A percentile compares a stretch with the other conserved stretches of the same genome.
Evolutionary conservation across 2,888 invertebrate genomes (phyloP).

Genomic region (Perithous albicinctus): DNA sequence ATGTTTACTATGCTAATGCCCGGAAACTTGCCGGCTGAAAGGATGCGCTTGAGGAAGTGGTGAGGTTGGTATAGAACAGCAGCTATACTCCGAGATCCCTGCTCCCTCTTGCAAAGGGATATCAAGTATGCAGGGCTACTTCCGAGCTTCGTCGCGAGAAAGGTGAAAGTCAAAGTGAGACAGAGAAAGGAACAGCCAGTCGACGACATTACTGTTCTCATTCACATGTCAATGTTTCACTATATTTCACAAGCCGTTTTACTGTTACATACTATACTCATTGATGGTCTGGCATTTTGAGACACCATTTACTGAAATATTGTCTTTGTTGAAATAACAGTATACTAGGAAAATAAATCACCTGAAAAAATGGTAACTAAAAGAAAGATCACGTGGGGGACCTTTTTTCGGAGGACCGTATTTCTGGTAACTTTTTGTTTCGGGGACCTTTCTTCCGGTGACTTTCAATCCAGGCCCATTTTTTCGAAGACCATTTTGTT

Average conservation of each 20-base stretch:
- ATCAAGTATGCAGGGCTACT: conserved; percentile 82
- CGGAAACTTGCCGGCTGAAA: conserved; percentile 80
- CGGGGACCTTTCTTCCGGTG: no score
- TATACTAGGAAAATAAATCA: no score
- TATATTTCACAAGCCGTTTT: conserved; percentile 26
- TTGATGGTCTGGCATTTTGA: conserved; percentile 16
- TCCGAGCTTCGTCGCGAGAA: conserved; percentile 71
- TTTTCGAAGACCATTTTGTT: no score
- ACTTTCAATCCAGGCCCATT: no score
- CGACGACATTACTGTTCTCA: conserved; percentile 35
- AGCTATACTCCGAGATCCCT: conserved; percentile 41
- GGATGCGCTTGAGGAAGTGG: conserved; percentile 76
- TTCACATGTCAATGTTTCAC: conserved; percentile 23
- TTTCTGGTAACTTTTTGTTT: no score
- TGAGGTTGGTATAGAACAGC: conserved; percentile 15
- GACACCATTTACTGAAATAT: background rate
- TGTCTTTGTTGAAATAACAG: conserved; percentile 4
- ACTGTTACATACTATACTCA: conserved; percentile 37
- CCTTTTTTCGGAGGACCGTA: no score
- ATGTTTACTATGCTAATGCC: conserved; percentile 83
- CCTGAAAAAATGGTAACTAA: no score
- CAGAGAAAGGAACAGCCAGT: conserved; percentile 44
- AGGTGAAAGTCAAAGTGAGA: conserved; percentile 57
- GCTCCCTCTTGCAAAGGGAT: conserved; percentile 55
- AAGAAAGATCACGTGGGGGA: no score